Evolutionary conservation across 2,888 invertebrate species (phyloP), one percentile per base, ranked within the genome.

Genomic region (Limenitis camilla): DNA sequence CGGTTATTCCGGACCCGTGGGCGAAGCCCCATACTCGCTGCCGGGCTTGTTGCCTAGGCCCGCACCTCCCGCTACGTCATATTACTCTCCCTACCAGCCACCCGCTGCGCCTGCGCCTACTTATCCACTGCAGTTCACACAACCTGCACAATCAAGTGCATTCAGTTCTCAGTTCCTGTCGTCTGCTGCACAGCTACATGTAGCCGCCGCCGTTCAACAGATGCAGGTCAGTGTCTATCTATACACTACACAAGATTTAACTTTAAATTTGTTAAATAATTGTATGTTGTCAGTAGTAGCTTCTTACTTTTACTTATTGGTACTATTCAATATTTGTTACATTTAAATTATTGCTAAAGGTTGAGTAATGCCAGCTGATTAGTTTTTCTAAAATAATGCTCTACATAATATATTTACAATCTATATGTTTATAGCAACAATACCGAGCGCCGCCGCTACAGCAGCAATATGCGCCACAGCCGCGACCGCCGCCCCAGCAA

Each of bases 101-200:
- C 19, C 19, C 3, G 19, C 19, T 27, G 91, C 91, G 49, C 90
- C 90, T 27, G 91, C 91, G 53, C 89, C 90, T 55, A 89, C 90
- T 6, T 91, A 90, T 65, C 90, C 89, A 57, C 81, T 88, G 62
- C 92, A 91, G 72, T 91, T 89, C 75, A 89, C 91, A 52, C 91
- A 90, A 66, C 90, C 88, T 1, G 88, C 90, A 56, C 81, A 90
- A 65, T 88, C 88, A 8, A 82, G 78, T 56, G 86, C 89, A 7
- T 86, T 84, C 66, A 73, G 78, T 59, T 84, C 85, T 50, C 86
- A 85, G 70, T 85, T 81, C 68, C 74, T 86, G 19, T 83, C 85
- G 0, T 80, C 83, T 9, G 45, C 45, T 4, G 45, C 45, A 56
- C 86, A 85, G 61, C 73, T 86, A 53, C 86, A 86, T 56, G 85